Evolutionary conservation across 1,140 invertebrate genomes (phyloP).

Genomic region (Drosophila miranda): DNA sequence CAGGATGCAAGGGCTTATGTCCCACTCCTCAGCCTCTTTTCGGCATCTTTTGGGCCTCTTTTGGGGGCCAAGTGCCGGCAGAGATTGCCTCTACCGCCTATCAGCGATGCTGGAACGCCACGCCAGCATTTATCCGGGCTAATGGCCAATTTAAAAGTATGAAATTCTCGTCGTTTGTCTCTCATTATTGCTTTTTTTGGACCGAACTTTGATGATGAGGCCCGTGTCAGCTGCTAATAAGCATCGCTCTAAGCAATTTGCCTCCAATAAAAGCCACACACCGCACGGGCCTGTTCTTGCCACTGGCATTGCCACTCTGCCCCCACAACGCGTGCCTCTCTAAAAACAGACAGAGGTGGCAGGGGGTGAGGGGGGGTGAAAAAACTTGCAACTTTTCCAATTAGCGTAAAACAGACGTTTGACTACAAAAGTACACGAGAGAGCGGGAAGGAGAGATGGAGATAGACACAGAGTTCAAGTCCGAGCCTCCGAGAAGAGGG

Average conservation of each 20-base stretch:
- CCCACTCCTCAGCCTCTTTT: too few relatives aligned
- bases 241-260: slow-evolving; percentile 67
- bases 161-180: slow-evolving; percentile 64
- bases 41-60: slow-evolving; percentile 16
- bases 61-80: background rate
- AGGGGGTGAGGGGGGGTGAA: slow-evolving; percentile 5
- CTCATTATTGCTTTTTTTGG: slow-evolving; percentile 32
- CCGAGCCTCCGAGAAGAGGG: slow-evolving; percentile 30
- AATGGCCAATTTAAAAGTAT: slow-evolving; percentile 75
- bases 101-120: background rate
- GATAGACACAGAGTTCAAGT: slow-evolving; percentile 33
- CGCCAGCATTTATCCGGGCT: slow-evolving; percentile 32
- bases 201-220: slow-evolving; percentile 61
- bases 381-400: slow-evolving; percentile 80
- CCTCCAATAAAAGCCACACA: slow-evolving; percentile 76
- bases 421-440: slow-evolving; percentile 44
- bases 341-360: slow-evolving; percentile 15
- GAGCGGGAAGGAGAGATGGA: too few relatives aligned
- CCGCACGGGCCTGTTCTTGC: slow-evolving; percentile 14
- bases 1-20: slow-evolving; percentile 38
- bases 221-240: slow-evolving; percentile 78
- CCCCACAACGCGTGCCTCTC: slow-evolving; percentile 2
- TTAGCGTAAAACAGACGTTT: slow-evolving; percentile 75
- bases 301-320: background rate
- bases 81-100: slow-evolving; percentile 16